Percentiles rank a stretch among this genome's conserved stretches.
Conservation (phyloP, 2,797 vertebrate species). For the Dendrocincla tyrannina region DNA sequence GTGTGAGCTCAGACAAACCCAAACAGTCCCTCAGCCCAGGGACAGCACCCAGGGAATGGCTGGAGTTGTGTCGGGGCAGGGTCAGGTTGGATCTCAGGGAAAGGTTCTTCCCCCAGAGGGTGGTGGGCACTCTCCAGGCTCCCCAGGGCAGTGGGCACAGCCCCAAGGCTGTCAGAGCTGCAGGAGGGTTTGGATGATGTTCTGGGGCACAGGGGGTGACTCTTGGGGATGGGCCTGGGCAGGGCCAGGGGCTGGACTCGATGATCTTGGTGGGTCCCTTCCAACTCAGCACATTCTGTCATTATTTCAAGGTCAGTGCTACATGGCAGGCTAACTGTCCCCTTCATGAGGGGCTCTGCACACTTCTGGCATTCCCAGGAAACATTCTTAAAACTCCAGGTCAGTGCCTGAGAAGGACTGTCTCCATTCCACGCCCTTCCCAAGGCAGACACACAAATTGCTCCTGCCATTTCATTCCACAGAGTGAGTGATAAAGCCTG, state of each 20-base stretch:
- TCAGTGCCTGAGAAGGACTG: background rate
- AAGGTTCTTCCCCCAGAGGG: background rate
- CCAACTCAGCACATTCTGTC: background rate
- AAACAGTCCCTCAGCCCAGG: background rate
- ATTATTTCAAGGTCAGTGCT: background rate
- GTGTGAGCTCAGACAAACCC: background rate
- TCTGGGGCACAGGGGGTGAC: background rate
- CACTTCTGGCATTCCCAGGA: background rate
- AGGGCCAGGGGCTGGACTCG: background rate
- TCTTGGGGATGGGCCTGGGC: background rate
- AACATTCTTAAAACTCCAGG: background rate
- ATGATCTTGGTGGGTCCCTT: background rate
- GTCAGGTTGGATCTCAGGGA: background rate
- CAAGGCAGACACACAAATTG: accelerated
- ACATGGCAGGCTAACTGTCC: accelerated
- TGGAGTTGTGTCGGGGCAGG: background rate
- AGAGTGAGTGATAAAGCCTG: background rate
- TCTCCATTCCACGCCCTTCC: accelerated
- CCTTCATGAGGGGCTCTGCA: accelerated
- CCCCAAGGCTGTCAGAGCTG: background rate
- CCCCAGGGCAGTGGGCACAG: background rate
- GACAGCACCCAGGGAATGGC: background rate
- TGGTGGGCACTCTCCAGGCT: background rate
- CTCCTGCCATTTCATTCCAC: background rate
- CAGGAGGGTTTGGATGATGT: background rate